Evolutionary conservation across 2,888 invertebrate genomes (phyloP).

Genomic region (Gnatocerus cornutus): DNA sequence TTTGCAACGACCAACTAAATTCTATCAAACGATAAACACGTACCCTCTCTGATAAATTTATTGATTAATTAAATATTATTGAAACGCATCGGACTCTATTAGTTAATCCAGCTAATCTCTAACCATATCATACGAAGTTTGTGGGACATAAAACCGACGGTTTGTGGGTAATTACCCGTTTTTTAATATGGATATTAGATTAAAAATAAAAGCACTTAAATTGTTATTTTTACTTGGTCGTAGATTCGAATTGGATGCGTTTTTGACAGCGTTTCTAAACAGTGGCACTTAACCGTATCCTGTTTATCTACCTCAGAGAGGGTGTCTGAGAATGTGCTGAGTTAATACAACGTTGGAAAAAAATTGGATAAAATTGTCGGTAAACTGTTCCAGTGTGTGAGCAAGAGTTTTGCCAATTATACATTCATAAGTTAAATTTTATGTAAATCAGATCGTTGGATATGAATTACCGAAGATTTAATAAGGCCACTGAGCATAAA

Average conservation of each 20-base stretch:
- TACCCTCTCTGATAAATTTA: conserved; percentile 17
- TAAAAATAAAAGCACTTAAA: conserved; percentile 47
- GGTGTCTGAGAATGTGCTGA: conserved; percentile 25
- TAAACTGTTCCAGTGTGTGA: conserved; percentile 47
- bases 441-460: conserved; percentile 48
- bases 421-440: conserved; percentile 51
- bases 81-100: conserved; percentile 31
- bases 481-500: conserved; percentile 49
- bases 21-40: conserved; percentile 9
- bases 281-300: conserved; percentile 47
- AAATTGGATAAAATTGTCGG: conserved; percentile 34
- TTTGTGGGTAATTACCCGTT: background rate
- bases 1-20: conserved; percentile 12
- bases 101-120: conserved; percentile 29
- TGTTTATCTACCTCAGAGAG: conserved; percentile 37
- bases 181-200: conserved; percentile 26
- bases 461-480: conserved; percentile 50
- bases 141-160: conserved; percentile 34
- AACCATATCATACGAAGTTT: conserved; percentile 29
- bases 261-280: conserved; percentile 47
- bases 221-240: conserved; percentile 45
- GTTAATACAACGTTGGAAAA: conserved; percentile 32
- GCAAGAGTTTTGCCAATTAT: conserved; percentile 43
- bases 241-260: conserved; percentile 33
- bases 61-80: conserved; percentile 42